Conservation (phyloP, 2,888 invertebrate species). For the Noctua fimbriata region DNA sequence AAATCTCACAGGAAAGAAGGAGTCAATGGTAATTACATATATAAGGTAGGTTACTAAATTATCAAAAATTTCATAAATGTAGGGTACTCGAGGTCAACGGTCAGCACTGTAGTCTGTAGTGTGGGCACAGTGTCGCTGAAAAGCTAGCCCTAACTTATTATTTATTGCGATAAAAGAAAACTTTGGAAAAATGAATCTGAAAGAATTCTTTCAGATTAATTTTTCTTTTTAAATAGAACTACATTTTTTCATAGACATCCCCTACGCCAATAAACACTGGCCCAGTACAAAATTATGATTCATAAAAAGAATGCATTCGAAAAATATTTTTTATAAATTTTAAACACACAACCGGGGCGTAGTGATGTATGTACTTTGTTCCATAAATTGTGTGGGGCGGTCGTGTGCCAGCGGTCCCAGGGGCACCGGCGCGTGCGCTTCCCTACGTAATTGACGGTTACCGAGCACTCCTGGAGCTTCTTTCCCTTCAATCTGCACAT, state of each 20-base stretch:
- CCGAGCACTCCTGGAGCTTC: conserved; percentile 83
- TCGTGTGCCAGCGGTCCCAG: conserved; percentile 84
- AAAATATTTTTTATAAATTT: conserved; percentile 68
- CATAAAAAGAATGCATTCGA: conserved; percentile 48
- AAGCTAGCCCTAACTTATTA: neutral
- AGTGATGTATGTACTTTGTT: conserved; percentile 74
- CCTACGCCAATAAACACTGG: neutral
- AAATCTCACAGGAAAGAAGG: neutral
- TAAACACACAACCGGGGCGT: conserved; percentile 64
- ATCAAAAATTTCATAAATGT: neutral
- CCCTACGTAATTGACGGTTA: conserved; percentile 83
- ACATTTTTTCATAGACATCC: neutral
- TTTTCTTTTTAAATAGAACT: neutral
- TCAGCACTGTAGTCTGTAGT: neutral
- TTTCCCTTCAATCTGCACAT: conserved; percentile 83
- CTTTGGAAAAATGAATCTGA: neutral
- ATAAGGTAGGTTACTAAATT: neutral
- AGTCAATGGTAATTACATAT: neutral
- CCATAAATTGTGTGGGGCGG: conserved; percentile 83
- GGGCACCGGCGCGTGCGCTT: conserved; percentile 84
- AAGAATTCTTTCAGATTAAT: neutral
- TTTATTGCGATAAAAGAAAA: neutral
- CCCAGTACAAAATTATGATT: conserved; percentile 50
- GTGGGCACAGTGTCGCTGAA: neutral
- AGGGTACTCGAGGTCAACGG: neutral